Conservation (phyloP, 1,140 invertebrate genomes). For the Cepaea nemoralis region DNA sequence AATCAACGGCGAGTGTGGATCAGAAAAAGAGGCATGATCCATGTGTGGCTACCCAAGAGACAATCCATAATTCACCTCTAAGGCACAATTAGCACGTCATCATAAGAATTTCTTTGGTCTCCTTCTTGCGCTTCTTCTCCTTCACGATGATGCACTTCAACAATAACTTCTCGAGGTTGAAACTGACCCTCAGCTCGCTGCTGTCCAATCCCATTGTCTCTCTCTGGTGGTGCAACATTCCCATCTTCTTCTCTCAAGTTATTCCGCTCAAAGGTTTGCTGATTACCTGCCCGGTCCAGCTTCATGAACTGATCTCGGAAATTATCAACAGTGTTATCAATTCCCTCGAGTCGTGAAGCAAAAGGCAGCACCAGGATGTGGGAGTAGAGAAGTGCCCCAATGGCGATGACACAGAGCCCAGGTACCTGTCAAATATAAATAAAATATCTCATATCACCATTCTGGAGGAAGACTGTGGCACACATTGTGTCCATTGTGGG, state of each 20-base stretch:
- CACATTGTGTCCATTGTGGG: no score
- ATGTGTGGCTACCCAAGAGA: no score
- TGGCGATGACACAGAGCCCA: constrained; percentile 12
- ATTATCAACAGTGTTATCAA: neutral
- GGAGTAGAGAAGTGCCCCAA: constrained; percentile 16
- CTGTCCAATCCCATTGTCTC: neutral
- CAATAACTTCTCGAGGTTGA: neutral
- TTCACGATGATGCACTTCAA: neutral
- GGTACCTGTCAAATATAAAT: constrained; percentile 22
- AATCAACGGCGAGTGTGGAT: no score
- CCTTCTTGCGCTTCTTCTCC: no score
- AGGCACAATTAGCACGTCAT: no score
- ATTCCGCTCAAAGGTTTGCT: no score
- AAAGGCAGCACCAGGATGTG: constrained; percentile 30
- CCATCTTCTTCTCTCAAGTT: neutral
- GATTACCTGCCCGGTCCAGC: neutral
- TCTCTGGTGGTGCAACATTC: no score
- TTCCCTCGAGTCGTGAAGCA: neutral
- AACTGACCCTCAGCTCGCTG: neutral
- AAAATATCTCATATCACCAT: neutral
- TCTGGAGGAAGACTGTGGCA: neutral
- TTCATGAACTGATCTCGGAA: neutral
- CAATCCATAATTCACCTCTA: no score
- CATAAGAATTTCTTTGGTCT: no score
- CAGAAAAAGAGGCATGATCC: no score